These are phyloP conservation scores for Mesaphorura yosii DNA, from an alignment of 1,140 invertebrate genomes.

Conservation along the genomic window DNA sequence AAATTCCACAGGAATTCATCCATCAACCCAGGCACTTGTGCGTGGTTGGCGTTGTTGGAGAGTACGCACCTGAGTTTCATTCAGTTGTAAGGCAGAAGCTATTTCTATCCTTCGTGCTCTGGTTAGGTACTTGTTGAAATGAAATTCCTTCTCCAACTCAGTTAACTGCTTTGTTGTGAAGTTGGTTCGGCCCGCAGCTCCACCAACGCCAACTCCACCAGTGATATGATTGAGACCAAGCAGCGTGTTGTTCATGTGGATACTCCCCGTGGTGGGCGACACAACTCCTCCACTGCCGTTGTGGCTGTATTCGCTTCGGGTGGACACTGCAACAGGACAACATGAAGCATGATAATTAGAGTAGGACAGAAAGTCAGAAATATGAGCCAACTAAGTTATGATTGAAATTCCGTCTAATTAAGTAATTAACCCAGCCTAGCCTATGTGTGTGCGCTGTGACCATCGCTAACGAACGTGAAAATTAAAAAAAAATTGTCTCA, in stretches of 20 bases:
- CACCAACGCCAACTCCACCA: slow-evolving; percentile 33
- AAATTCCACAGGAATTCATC: not conserved
- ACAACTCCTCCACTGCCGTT: slow-evolving; percentile 4
- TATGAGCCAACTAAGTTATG: too few relatives aligned
- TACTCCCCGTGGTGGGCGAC: slow-evolving; percentile 23
- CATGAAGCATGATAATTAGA: too few relatives aligned
- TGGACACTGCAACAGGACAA: slow-evolving; percentile 25
- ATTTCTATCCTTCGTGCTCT: slow-evolving; percentile 93
- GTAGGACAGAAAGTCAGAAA: too few relatives aligned
- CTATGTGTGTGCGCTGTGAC: too few relatives aligned
- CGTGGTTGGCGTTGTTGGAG: not conserved
- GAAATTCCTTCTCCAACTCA: slow-evolving; percentile 97
- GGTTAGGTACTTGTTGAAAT: slow-evolving; percentile 98
- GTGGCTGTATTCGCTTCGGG: slow-evolving; percentile 29
- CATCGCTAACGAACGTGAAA: too few relatives aligned
- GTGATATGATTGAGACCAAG: slow-evolving; percentile 13
- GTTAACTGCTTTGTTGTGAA: slow-evolving; percentile 98
- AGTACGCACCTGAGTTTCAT: slow-evolving; percentile 71
- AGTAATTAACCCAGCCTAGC: too few relatives aligned
- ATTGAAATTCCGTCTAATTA: too few relatives aligned
- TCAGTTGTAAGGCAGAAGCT: slow-evolving; percentile 84
- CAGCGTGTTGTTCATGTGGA: slow-evolving; percentile 13
- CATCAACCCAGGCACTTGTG: not conserved
- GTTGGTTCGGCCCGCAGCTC: slow-evolving; percentile 85
- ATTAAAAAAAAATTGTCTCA: too few relatives aligned